Evolutionary conservation across 2,888 invertebrate species (phyloP).

Genomic region (Trachelus stipa): DNA sequence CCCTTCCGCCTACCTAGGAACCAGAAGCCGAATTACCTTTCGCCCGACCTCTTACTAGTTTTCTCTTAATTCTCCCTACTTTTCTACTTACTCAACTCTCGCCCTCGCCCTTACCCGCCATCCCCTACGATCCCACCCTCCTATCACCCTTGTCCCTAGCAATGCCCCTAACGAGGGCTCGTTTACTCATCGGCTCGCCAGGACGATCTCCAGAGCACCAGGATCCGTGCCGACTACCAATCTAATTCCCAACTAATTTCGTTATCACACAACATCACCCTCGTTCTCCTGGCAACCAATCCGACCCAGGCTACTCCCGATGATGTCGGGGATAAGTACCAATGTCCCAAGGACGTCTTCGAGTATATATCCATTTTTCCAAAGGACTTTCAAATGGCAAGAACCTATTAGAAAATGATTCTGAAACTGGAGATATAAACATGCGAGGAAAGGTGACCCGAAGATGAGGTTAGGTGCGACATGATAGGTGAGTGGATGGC

Average conservation of each 20-base stretch:
- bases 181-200: neutral
- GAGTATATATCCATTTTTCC: neutral
- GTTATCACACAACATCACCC: neutral
- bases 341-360: neutral
- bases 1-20: neutral
- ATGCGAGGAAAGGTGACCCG: slow-evolving; percentile 5
- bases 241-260: neutral
- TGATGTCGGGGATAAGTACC: too few species aligned
- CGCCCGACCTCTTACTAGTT: neutral
- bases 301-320: neutral
- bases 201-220: neutral
- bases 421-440: neutral
- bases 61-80: neutral
- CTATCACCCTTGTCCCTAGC: neutral
- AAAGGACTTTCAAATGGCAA: neutral
- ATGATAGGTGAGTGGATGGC: slow-evolving; percentile 31
- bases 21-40: neutral
- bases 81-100: neutral
- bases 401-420: neutral
- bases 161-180: neutral
- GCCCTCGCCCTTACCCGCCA: neutral
- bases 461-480: slow-evolving; percentile 24
- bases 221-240: neutral
- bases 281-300: neutral
- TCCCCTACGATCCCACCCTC: neutral